Evolutionary conservation across 2,113 vertebrate species (phyloP), one percentile per base, ranked within the genome.

Genomic region (Tiliqua scincoides): DNA sequence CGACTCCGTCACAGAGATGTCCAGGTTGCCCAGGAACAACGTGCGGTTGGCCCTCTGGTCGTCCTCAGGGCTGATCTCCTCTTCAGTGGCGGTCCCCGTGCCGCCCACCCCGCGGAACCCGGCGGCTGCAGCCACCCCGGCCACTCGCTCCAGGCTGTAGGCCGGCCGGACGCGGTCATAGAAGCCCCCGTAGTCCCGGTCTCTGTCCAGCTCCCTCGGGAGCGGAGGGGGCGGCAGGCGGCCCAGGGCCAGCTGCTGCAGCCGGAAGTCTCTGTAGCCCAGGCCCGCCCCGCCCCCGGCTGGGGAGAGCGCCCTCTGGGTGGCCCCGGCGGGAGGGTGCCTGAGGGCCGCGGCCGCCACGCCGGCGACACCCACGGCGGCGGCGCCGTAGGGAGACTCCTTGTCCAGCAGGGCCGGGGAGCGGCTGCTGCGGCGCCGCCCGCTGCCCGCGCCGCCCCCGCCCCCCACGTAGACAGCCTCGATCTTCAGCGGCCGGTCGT

Each of bases 1-100:
- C 1, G 96, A 98, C 89, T 99, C 98, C 6, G 98, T 99, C 21
- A 99, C 98, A 2, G 97, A 97, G 90, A 98, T 98, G 95, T 99
- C 98, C 92, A 99, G 93, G 88, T 99, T 99, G 72, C 99, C 99
- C 93, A 99, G 91, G 95, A 99, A 99, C 93, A 99, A 96, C 4
- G 99, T 99, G 93, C 99, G 96, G 85, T 99, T 99, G 76, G 98
- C 99, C 87, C 98, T 96, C 96, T 99, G 97, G 95, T 99, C 99
- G 3, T 99, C 98, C 94, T 99, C 99, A 0, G 98, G 98, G n/a
- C 98, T 98, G 89, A 99, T 98, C 94, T 98, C 98, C 89, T 99
- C 98, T 94, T 99, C 98, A 0, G n/a, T 32, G 0, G 90, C 79
- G 0, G 79, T 90, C 35, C 88, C 93, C 0, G 95, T 79, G 0